A percentile compares a stretch with the other conserved stretches of the same genome.
These are phyloP conservation scores for Pantala flavescens DNA, from an alignment of 1,140 invertebrate genomes.

Conservation along the genomic window DNA sequence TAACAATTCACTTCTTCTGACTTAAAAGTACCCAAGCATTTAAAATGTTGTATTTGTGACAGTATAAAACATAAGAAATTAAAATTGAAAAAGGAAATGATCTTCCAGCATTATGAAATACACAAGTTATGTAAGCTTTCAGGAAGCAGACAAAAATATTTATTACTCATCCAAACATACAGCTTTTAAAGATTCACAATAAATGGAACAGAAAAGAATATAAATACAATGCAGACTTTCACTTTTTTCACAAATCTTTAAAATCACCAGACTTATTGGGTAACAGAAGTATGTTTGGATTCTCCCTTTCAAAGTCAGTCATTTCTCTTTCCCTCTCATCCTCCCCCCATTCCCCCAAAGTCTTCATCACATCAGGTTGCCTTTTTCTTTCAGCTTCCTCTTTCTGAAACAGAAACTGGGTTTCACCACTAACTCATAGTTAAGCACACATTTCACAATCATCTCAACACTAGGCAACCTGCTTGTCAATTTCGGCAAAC, in stretches of 20 bases:
- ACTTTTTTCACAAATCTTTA: conserved; percentile 51
- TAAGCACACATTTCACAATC: neutral
- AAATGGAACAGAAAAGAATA: no score
- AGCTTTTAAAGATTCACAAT: no score
- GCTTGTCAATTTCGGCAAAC: conserved; percentile 66
- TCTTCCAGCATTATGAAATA: no score
- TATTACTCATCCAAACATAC: no score
- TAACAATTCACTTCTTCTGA: no score
- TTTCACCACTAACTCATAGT: neutral
- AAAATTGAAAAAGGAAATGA: no score
- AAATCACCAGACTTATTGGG: conserved; percentile 55
- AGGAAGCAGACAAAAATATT: no score
- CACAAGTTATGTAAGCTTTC: no score
- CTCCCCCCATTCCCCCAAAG: conserved; percentile 48
- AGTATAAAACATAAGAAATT: no score
- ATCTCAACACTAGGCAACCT: conserved; percentile 42
- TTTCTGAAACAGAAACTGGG: conserved; percentile 39
- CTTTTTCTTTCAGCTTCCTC: conserved; percentile 52
- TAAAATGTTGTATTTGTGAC: no score
- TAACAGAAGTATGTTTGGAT: conserved; percentile 64
- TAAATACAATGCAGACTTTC: neutral
- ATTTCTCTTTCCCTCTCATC: conserved; percentile 56
- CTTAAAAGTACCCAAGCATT: no score
- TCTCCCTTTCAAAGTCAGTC: conserved; percentile 63
- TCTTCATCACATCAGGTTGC: conserved; percentile 58